A percentile compares a stretch with the other conserved stretches of the same genome.
Conservation (phyloP, 2,888 invertebrate species). For the Serripes groenlandicus region DNA sequence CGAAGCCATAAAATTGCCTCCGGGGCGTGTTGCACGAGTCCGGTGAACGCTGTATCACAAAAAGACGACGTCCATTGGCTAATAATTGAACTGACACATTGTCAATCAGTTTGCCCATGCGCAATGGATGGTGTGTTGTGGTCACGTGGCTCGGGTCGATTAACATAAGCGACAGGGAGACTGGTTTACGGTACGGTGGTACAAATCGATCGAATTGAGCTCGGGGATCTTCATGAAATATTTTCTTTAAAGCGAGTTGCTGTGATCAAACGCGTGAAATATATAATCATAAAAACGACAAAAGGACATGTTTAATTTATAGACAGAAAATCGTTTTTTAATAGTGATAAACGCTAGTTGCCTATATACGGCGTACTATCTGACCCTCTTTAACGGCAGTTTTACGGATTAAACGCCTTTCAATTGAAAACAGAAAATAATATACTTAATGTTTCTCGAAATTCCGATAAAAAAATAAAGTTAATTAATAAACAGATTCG, state of each 20-base stretch:
- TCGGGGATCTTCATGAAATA: constrained; percentile 20
- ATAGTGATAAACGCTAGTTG: constrained; percentile 48
- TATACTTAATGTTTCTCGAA: constrained; percentile 44
- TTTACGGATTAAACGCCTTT: constrained; percentile 54
- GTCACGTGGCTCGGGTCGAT: constrained; percentile 17
- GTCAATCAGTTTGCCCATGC: constrained; percentile 64
- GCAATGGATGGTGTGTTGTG: constrained; percentile 31
- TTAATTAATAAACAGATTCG: constrained; percentile 64
- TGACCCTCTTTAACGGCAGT: constrained; percentile 59
- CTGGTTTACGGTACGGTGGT: constrained; percentile 15
- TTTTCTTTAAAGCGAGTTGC: constrained; percentile 31
- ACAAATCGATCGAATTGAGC: constrained; percentile 33
- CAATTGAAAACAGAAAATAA: constrained; percentile 57
- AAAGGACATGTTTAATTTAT: constrained; percentile 65
- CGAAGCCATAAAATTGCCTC: constrained; percentile 52
- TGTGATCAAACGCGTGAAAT: constrained; percentile 66
- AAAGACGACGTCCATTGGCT: constrained; percentile 49
- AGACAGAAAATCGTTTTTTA: constrained; percentile 50
- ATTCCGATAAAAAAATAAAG: constrained; percentile 46
- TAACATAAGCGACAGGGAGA: constrained; percentile 2
- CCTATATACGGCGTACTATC: constrained; percentile 37
- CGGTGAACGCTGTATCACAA: constrained; percentile 47
- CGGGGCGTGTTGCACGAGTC: constrained; percentile 48
- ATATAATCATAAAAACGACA: constrained; percentile 62
- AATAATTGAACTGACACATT: constrained; percentile 51